These are phyloP conservation scores for Petrocephalus zakoni DNA, from an alignment of 2,113 vertebrate genomes.

Conservation along the genomic window DNA sequence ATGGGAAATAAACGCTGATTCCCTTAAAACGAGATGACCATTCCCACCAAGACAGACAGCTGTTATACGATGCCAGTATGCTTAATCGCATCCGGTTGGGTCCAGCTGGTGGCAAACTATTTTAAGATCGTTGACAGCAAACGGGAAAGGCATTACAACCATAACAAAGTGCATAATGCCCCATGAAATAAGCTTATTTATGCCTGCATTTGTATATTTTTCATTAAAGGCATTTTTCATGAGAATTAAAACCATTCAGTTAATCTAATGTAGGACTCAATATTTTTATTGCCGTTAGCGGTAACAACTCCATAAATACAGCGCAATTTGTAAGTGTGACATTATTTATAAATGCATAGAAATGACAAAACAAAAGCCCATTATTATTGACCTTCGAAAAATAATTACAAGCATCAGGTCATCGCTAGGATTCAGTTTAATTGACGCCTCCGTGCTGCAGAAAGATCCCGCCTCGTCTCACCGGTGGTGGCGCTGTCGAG, in stretches of 20 bases:
- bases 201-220: background rate
- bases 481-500: constrained; percentile 30
- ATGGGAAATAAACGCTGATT: background rate
- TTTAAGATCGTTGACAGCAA: background rate
- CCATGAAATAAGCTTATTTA: background rate
- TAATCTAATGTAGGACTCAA: background rate
- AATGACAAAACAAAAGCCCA: background rate
- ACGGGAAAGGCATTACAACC: background rate
- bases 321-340: background rate
- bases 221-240: background rate
- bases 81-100: background rate
- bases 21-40: background rate
- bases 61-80: background rate
- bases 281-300: background rate
- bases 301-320: background rate
- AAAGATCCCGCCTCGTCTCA: background rate
- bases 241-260: background rate
- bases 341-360: background rate
- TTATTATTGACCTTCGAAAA: background rate
- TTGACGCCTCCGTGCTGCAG: background rate
- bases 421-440: background rate
- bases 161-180: background rate
- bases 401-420: background rate
- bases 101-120: constrained; percentile 3
- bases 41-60: background rate